phyloP scores from a whole-genome alignment of 2,888 invertebrate genomes.

The Pegoplata infirma region DNA sequence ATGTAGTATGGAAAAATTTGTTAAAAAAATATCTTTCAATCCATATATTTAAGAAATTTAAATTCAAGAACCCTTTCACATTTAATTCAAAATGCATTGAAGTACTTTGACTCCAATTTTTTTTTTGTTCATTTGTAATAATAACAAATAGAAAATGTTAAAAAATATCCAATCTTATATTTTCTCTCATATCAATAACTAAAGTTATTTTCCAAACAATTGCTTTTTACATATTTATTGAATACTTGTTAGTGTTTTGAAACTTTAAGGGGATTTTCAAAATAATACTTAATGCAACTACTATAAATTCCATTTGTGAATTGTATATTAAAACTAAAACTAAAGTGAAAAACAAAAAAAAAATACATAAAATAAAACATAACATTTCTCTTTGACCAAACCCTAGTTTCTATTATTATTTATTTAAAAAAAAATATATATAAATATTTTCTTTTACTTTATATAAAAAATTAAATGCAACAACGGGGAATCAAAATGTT shows the following conservation, averaged over 20 bases:
- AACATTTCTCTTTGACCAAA: background rate
- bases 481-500: conserved; percentile 4
- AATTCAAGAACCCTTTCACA: no score
- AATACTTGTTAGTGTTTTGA: background rate
- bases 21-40: no score
- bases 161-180: background rate
- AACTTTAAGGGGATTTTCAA: conserved; percentile 24
- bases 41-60: no score
- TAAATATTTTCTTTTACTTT: background rate
- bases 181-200: background rate
- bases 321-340: background rate
- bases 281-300: conserved; percentile 17
- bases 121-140: no score
- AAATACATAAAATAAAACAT: background rate
- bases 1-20: no score
- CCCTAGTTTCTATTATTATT: background rate
- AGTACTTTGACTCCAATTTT: background rate
- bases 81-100: no score
- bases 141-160: background rate
- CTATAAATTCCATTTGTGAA: conserved; percentile 34
- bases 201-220: background rate
- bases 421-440: background rate
- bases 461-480: conserved; percentile 7
- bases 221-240: background rate
- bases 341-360: background rate